Conservation (phyloP, 1,140 invertebrate genomes). For the Caenorhabditis inopinata region DNA sequence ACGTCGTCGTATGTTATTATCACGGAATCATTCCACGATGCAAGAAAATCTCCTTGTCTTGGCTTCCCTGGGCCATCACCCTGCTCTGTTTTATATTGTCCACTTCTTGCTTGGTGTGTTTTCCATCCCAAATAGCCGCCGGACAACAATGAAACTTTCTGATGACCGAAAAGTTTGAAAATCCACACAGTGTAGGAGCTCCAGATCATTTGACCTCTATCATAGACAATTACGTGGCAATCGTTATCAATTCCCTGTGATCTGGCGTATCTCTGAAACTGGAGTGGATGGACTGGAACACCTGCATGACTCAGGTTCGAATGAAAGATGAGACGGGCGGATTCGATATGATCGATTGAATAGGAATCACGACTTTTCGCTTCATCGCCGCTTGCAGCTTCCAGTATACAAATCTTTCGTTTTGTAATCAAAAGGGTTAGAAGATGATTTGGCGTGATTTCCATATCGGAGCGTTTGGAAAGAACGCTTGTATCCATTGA, state of each 20-base stretch:
- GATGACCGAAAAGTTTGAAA: constrained; percentile 64
- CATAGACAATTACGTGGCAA: constrained; percentile 61
- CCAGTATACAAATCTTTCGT: constrained; percentile 49
- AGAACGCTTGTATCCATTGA: constrained; percentile 18
- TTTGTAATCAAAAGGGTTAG: constrained; percentile 52
- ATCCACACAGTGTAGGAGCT: constrained; percentile 64
- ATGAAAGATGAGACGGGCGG: constrained; percentile 54
- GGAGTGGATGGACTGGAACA: constrained; percentile 65
- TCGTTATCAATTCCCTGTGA: constrained; percentile 61
- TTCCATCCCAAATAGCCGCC: constrained; percentile 55
- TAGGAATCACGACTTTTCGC: constrained; percentile 28
- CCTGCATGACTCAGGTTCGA: constrained; percentile 59
- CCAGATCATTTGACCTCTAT: constrained; percentile 60
- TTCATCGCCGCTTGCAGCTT: constrained; percentile 43
- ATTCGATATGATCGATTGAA: constrained; percentile 49
- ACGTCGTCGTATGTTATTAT: constrained; percentile 64
- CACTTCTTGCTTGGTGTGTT: constrained; percentile 29
- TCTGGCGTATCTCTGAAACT: constrained; percentile 61
- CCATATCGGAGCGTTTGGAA: constrained; percentile 24
- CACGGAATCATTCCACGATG: constrained; percentile 52
- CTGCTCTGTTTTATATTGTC: constrained; percentile 46
- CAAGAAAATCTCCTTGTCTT: constrained; percentile 50
- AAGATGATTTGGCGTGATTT: constrained; percentile 47
- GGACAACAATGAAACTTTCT: constrained; percentile 53
- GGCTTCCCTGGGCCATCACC: not conserved